Conservation (phyloP, 2,113 vertebrate species). For the Heterochromis multidens region DNA sequence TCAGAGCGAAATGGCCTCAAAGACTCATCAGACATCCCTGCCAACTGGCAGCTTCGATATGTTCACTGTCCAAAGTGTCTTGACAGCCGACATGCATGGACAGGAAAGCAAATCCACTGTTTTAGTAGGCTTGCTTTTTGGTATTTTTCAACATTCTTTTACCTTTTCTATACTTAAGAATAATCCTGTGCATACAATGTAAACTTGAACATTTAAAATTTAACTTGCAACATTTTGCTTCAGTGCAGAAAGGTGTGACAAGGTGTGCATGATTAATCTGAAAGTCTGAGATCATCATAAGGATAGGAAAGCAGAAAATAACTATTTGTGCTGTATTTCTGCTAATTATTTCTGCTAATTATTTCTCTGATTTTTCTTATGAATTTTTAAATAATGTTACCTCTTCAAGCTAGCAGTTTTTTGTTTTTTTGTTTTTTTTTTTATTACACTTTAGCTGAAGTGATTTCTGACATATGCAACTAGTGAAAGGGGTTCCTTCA, state of each 20-base stretch:
- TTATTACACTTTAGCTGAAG: not conserved
- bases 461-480: not conserved
- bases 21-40: not conserved
- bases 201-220: not conserved
- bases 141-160: not conserved
- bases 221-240: too few species aligned
- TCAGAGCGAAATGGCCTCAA: not conserved
- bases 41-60: conserved; percentile 15
- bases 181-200: not conserved
- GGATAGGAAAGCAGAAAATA: not conserved
- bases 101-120: not conserved
- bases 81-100: not conserved
- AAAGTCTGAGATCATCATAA: not conserved
- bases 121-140: not conserved
- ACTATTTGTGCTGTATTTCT: not conserved
- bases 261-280: not conserved
- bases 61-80: not conserved
- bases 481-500: not conserved
- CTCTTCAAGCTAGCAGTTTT: too few species aligned
- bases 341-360: not conserved
- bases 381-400: not conserved
- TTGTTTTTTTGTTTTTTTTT: too few species aligned
- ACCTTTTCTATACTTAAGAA: not conserved
- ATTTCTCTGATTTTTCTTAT: not conserved
- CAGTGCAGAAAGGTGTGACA: too few species aligned